Evolutionary conservation across 2,113 vertebrate genomes (phyloP).

Genomic region (Aspiorhynchus laticeps): DNA sequence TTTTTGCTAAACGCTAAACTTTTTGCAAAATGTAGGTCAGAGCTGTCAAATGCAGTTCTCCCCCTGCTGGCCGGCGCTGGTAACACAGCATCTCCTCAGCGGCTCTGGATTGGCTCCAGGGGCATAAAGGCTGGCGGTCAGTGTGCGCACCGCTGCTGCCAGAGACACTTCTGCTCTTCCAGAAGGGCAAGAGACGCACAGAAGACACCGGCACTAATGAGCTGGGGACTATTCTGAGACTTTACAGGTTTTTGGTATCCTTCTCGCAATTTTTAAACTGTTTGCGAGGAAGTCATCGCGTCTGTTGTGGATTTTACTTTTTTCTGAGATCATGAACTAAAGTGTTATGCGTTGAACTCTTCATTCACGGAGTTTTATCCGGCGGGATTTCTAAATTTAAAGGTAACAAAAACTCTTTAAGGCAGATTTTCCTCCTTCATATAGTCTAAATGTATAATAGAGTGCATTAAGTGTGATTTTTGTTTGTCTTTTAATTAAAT

Average conservation of each 20-base stretch:
- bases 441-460: neutral
- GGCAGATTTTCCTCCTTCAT: neutral
- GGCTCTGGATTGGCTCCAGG: slow-evolving; percentile 68
- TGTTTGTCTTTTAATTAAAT: neutral
- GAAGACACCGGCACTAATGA: neutral
- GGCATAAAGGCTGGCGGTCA: slow-evolving; percentile 57
- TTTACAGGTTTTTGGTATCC: neutral
- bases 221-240: slow-evolving; percentile 13
- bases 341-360: slow-evolving; percentile 25
- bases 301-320: slow-evolving; percentile 5
- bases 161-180: slow-evolving; percentile 7
- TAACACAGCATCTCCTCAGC: slow-evolving; percentile 61
- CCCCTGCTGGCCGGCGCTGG: slow-evolving; percentile 67
- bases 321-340: slow-evolving; percentile 25
- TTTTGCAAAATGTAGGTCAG: neutral
- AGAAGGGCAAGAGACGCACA: neutral
- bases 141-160: slow-evolving; percentile 3
- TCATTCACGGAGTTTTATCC: slow-evolving; percentile 25
- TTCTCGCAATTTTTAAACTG: neutral
- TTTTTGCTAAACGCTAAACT: neutral
- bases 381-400: neutral
- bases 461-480: neutral
- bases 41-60: slow-evolving; percentile 35
- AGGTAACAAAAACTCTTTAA: slow-evolving; percentile 32
- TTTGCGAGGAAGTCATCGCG: neutral